Conservation (phyloP, 2,113 vertebrate species). For the Lycocorax pyrrhopterus region DNA sequence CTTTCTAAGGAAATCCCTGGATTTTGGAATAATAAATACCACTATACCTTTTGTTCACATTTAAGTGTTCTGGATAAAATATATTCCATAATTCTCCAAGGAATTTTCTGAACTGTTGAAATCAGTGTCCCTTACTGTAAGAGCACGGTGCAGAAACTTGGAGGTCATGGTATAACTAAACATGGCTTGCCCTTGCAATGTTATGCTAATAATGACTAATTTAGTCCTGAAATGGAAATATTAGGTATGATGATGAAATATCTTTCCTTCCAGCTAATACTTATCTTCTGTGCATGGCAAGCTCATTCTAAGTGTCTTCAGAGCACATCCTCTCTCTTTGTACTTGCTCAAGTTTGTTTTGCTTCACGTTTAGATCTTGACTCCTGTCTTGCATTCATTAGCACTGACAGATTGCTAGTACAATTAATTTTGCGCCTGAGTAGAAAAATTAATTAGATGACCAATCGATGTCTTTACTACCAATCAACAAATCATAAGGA, state of each 20-base stretch:
- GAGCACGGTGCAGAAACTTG: not conserved
- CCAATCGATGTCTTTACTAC: not conserved
- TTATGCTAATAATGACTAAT: not conserved
- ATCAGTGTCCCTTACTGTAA: not conserved
- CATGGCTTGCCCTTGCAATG: not conserved
- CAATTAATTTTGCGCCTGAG: not conserved
- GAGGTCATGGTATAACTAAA: not conserved
- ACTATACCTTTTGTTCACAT: not conserved
- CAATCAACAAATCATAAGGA: not conserved
- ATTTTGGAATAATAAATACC: not conserved
- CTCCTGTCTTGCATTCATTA: not conserved
- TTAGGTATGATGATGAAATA: not conserved
- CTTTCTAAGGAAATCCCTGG: not conserved
- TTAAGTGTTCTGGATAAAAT: not conserved
- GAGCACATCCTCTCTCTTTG: not conserved
- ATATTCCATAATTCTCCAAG: not conserved
- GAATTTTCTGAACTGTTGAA: not conserved
- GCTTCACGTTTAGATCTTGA: not conserved
- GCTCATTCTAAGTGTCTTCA: not conserved
- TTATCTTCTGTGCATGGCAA: not conserved
- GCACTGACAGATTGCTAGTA: not conserved
- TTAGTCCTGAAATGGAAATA: not conserved
- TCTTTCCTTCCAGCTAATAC: not conserved
- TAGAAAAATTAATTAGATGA: not conserved
- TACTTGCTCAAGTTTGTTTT: not conserved